Conservation (phyloP, 2,797 vertebrate genomes). For the Sorex maritimensis region DNA sequence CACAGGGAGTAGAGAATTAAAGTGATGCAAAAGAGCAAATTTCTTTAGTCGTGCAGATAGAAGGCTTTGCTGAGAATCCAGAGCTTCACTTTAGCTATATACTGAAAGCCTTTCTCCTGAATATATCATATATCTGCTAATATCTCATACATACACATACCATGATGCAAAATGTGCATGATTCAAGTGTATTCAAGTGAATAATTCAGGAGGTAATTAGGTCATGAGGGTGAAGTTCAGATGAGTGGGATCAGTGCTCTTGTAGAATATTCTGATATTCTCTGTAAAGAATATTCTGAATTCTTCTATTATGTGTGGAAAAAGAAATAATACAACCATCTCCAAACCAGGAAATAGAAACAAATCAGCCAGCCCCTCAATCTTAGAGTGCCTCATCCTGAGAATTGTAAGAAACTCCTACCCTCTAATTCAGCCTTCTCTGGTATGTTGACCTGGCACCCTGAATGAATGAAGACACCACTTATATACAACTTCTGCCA, state of each 20-base stretch:
- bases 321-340: neutral
- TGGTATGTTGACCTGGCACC: neutral
- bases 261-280: neutral
- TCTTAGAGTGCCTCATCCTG: neutral
- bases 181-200: too few species aligned
- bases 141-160: too few species aligned
- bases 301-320: neutral
- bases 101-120: neutral
- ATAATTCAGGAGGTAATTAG: neutral
- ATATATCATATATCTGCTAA: too few species aligned
- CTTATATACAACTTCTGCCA: neutral
- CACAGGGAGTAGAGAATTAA: accelerated
- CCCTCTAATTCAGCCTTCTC: accelerated
- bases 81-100: neutral
- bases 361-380: neutral
- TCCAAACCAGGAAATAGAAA: neutral
- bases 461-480: neutral
- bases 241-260: neutral
- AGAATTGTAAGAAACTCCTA: neutral
- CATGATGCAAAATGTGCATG: neutral
- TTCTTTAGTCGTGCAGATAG: neutral
- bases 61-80: neutral
- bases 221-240: neutral
- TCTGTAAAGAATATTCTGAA: neutral
- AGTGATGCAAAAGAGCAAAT: accelerated